Conservation (phyloP, 2,797 vertebrate genomes). For the Coregonus suidteri region DNA sequence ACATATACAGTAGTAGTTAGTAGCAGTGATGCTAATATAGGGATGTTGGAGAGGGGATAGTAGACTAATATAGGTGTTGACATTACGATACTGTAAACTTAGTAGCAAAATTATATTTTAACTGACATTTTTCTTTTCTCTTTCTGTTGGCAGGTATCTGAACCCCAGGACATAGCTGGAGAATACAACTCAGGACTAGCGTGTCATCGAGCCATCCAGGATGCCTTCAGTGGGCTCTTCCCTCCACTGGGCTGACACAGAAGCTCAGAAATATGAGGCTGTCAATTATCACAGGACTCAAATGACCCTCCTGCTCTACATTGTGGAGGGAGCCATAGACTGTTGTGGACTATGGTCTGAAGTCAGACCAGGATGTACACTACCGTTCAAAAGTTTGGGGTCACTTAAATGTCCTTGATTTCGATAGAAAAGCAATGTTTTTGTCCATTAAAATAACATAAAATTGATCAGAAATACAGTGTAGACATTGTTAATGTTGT, state of each 20-base stretch:
- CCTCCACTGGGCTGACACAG: constrained; percentile 43
- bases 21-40: neutral
- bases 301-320: constrained; percentile 15
- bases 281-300: constrained; percentile 28
- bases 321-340: neutral
- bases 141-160: constrained; percentile 84
- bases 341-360: constrained; percentile 8
- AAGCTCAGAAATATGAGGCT: constrained; percentile 7
- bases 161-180: constrained; percentile 92
- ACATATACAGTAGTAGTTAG: no score
- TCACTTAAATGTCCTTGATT: no score
- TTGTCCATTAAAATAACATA: no score
- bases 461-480: no score
- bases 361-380: constrained; percentile 5
- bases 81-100: neutral
- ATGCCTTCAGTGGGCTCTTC: constrained; percentile 95
- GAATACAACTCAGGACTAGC: constrained; percentile 92
- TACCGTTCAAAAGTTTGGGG: no score
- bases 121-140: constrained; percentile 43
- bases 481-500: no score
- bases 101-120: neutral
- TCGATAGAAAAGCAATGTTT: no score
- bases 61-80: no score
- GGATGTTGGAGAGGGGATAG: neutral
- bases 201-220: constrained; percentile 93